A percentile compares a stretch with the other conserved stretches of the same genome.
phyloP scores from a whole-genome alignment of 1,140 invertebrate genomes.

The Tribolium madens region DNA sequence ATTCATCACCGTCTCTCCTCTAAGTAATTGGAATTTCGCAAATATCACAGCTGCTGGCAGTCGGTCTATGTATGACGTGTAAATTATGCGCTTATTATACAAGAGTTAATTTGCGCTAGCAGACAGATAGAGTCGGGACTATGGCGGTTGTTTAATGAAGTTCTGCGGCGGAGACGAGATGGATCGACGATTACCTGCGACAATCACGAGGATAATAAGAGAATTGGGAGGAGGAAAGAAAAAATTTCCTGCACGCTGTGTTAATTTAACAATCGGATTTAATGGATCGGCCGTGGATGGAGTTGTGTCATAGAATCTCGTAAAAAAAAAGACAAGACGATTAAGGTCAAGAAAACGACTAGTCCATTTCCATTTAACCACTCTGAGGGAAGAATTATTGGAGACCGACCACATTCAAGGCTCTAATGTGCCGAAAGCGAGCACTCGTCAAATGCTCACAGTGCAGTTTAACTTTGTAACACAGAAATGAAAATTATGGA shows the following conservation, averaged over 20 bases:
- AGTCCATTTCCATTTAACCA: background rate
- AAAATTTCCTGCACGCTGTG: background rate
- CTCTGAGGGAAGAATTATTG: background rate
- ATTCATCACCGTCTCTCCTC: constrained; percentile 38
- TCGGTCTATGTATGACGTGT: constrained; percentile 43
- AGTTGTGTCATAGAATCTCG: background rate
- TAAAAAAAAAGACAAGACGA: background rate
- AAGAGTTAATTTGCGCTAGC: constrained; percentile 41
- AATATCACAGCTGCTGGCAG: constrained; percentile 43
- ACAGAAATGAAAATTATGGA: no score
- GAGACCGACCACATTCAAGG: background rate
- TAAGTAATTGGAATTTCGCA: constrained; percentile 44
- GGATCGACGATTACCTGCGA: constrained; percentile 27
- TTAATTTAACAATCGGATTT: background rate
- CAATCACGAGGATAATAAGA: background rate
- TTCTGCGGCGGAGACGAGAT: constrained; percentile 16
- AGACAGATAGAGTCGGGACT: constrained; percentile 16
- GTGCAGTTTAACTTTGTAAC: no score
- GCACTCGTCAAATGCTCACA: background rate
- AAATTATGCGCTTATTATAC: constrained; percentile 45
- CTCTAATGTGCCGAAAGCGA: background rate
- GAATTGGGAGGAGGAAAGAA: background rate
- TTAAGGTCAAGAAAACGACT: background rate
- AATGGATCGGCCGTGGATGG: background rate
- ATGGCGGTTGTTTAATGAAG: constrained; percentile 35